Evolutionary conservation across 1,140 invertebrate species (phyloP), one percentile per base, ranked within the genome.

Genomic region (Drosophila athabasca): DNA sequence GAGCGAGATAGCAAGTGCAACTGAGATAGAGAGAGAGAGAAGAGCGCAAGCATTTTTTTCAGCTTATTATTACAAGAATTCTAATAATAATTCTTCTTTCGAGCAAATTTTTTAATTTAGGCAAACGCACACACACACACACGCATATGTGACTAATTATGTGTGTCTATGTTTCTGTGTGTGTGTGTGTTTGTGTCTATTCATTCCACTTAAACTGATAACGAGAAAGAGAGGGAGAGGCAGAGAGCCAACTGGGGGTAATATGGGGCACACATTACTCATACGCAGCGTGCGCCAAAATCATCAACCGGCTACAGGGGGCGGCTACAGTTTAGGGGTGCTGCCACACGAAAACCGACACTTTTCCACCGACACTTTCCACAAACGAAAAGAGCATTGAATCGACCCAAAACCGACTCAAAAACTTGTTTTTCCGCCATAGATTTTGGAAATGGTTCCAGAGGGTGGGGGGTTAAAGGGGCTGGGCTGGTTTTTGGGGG

Each of bases 1-100:
- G 76, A 58, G 17, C 39, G 44, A 50, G 29, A 45, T 55, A 57
- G 39, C 17, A 19, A 19, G n/a, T 22, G 9, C 29, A 53, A 2
- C 13, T 31, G 24, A 44, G 26, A 31, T 4, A 15, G 52, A 44
- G 66, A 50, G 19, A 41, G 19, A 31, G 44, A 53, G 19, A 49
- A 41, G n/a, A 50, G 35, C 35, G 8, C 8, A 35, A 50, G 29
- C 5, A 24, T 19, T 29, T 29, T 9, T 7, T 51, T 50, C 48
- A 11, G 11, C 11, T 59, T 46, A 43, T 29, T 41, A 24, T 67
- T 55, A 55, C 31, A 66, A 31, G 24, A 72, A 61, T 80, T 76
- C 76, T 84, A 85, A 80, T 80, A 76, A 85, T 84, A 85, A 73
- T 80, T 62, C 31, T 41, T 7, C 15, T 57, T 69, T 52, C 41